Conservation (phyloP, 2,888 invertebrate genomes). For the Drosophila dives region DNA sequence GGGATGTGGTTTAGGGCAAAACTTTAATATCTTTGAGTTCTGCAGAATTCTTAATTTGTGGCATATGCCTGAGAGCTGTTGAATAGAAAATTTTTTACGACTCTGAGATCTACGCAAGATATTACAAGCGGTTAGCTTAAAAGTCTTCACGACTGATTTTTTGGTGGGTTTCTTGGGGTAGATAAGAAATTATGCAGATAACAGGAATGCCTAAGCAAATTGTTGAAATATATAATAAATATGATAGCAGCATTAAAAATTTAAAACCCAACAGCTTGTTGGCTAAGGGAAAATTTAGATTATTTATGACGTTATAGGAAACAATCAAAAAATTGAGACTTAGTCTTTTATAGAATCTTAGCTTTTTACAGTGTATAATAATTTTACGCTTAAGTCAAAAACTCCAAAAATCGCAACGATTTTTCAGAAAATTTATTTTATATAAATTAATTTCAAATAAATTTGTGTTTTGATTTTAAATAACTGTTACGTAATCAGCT, state of each 20-base stretch:
- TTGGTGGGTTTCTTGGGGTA: not conserved
- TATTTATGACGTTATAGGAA: not conserved
- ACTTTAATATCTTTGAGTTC: slow-evolving; percentile 61
- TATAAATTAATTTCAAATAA: not conserved
- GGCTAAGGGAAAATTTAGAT: not conserved
- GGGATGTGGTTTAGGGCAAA: slow-evolving; percentile 8
- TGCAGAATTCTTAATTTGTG: slow-evolving; percentile 58
- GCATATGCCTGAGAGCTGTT: slow-evolving; percentile 42
- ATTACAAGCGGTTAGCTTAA: slow-evolving; percentile 12
- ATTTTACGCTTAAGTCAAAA: not conserved
- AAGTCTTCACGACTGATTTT: slow-evolving; percentile 1
- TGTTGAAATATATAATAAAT: not conserved
- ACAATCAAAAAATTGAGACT: not conserved
- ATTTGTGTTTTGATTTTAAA: not conserved
- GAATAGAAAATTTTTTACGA: slow-evolving; percentile 63
- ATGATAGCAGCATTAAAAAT: not conserved
- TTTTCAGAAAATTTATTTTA: rapidly evolving
- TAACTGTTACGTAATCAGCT: slow-evolving; percentile 4
- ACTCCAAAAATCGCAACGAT: not conserved
- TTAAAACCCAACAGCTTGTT: not conserved
- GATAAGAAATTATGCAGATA: slow-evolving; percentile 4
- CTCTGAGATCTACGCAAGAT: slow-evolving; percentile 57
- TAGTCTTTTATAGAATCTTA: not conserved
- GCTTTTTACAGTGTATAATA: not conserved
- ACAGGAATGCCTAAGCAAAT: not conserved